Evolutionary conservation across 2,888 invertebrate species (phyloP).

Genomic region (Dioctria linearis): DNA sequence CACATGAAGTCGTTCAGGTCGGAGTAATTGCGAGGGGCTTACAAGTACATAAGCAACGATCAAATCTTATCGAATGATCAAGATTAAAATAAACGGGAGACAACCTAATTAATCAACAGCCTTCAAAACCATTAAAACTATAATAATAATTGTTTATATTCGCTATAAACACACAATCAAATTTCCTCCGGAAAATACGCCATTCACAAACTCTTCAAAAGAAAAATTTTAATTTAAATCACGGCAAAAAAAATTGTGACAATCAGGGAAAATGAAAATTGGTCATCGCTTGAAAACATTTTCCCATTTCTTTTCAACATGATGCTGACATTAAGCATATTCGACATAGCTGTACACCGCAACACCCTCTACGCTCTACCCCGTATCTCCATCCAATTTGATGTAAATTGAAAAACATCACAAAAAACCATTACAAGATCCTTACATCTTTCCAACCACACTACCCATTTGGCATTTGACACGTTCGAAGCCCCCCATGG

Average conservation of each 20-base stretch:
- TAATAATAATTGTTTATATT: too few relatives aligned
- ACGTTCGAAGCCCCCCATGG: not conserved
- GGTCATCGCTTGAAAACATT: not conserved
- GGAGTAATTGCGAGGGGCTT: too few relatives aligned
- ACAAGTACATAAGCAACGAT: too few relatives aligned
- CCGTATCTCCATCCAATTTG: not conserved
- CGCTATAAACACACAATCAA: too few relatives aligned
- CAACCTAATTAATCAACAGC: too few relatives aligned
- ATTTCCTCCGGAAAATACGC: too few relatives aligned
- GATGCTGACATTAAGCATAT: slow-evolving; percentile 9
- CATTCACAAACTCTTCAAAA: not conserved
- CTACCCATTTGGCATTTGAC: not conserved
- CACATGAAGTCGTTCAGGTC: too few relatives aligned
- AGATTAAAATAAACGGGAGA: too few relatives aligned
- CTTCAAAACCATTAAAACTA: too few relatives aligned
- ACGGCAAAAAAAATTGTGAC: not conserved
- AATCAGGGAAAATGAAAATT: slow-evolving; percentile 4
- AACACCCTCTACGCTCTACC: too few relatives aligned
- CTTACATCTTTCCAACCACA: slow-evolving; percentile 1
- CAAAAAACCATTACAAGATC: slow-evolving; percentile 21
- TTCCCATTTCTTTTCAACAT: not conserved
- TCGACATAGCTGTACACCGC: not conserved
- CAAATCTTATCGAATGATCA: too few relatives aligned
- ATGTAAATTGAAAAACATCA: slow-evolving; percentile 38
- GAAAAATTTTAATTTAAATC: not conserved